phyloP scores from a whole-genome alignment of 2,113 vertebrate species.

The Lonchura striata region DNA sequence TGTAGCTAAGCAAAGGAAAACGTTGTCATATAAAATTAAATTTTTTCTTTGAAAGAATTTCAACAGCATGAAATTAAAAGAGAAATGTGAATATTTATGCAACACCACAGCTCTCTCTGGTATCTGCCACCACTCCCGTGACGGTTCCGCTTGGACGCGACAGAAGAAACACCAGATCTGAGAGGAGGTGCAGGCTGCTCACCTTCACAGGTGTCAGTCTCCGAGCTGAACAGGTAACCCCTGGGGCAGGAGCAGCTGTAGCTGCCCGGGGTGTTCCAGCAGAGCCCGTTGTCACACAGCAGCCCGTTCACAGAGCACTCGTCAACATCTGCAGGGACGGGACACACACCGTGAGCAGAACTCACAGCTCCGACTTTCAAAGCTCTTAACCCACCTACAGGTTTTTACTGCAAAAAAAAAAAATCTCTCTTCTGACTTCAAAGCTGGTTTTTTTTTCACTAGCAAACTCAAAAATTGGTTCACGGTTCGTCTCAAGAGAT shows the following conservation, averaged over 20 bases:
- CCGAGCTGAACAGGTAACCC: slow-evolving; percentile 73
- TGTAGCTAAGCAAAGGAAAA: not conserved
- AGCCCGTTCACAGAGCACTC: slow-evolving; percentile 76
- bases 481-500: not conserved
- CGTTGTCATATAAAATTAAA: not conserved
- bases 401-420: not conserved
- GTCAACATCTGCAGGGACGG: slow-evolving; percentile 70
- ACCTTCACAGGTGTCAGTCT: slow-evolving; percentile 80
- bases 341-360: not conserved
- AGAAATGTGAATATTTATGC: not conserved
- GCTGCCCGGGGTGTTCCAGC: slow-evolving; percentile 76
- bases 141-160: fast-evolving
- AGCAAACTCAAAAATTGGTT: not conserved
- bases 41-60: not conserved
- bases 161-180: not conserved
- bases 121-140: too few species aligned
- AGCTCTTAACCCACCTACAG: not conserved
- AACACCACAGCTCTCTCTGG: not conserved
- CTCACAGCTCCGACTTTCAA: not conserved
- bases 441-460: not conserved
- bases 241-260: slow-evolving; percentile 79
- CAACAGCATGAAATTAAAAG: not conserved
- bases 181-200: not conserved
- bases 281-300: slow-evolving; percentile 79
- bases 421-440: not conserved